phyloP scores from a whole-genome alignment of 2,113 vertebrate species.

The Sitta europaea region DNA sequence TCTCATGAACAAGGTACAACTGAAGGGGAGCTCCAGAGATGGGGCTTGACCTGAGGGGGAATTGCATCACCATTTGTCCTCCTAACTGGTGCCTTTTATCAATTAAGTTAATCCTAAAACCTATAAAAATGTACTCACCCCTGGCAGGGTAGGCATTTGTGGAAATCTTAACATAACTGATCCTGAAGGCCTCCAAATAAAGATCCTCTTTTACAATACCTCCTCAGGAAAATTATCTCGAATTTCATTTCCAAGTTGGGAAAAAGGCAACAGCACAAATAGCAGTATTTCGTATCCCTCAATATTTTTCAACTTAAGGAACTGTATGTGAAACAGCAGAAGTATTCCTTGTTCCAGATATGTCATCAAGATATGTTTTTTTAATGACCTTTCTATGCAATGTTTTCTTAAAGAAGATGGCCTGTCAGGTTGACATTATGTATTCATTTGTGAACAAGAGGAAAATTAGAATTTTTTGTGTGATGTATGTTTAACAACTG shows the following conservation, averaged over 20 bases:
- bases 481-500: neutral
- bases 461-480: neutral
- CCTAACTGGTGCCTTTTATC: neutral
- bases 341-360: neutral
- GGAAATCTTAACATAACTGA: neutral
- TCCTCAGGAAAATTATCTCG: neutral
- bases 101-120: neutral
- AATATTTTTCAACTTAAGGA: neutral
- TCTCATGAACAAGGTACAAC: neutral
- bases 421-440: neutral
- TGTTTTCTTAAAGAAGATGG: neutral
- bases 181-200: neutral
- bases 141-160: neutral
- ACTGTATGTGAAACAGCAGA: neutral
- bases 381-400: neutral
- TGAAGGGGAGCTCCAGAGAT: neutral
- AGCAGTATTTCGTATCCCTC: neutral
- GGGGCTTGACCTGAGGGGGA: too few relatives aligned
- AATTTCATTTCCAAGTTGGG: neutral
- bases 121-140: neutral
- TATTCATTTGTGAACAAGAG: neutral
- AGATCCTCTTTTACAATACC: neutral
- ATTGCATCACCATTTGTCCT: neutral
- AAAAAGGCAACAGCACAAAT: neutral
- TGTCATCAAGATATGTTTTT: neutral